Conservation (phyloP, 1,140 invertebrate species). For the Drosophila teissieri region DNA sequence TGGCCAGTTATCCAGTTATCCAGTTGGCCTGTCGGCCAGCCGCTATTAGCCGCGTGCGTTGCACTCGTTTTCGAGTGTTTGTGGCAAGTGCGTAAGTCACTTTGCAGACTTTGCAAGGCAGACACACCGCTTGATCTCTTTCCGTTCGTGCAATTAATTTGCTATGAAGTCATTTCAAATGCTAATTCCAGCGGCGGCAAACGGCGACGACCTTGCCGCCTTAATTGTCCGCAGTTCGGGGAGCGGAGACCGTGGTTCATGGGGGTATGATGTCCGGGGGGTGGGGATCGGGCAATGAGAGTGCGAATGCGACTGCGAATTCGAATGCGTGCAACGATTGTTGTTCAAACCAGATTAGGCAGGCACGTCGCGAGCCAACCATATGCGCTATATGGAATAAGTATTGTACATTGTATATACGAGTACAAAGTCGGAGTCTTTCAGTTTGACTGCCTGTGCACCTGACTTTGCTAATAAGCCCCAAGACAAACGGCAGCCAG, state of each 20-base stretch:
- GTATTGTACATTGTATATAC: not conserved
- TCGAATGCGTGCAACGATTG: conserved; percentile 64
- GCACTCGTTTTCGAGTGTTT: conserved; percentile 44
- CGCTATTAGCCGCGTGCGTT: conserved; percentile 38
- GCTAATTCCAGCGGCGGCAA: conserved; percentile 55
- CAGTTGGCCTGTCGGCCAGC: conserved; percentile 19
- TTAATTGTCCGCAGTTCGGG: conserved; percentile 48
- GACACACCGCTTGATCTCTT: conserved; percentile 4
- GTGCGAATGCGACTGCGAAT: conserved; percentile 10
- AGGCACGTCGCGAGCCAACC: conserved; percentile 12
- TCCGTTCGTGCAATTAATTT: conserved; percentile 53
- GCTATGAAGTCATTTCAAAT: conserved; percentile 72
- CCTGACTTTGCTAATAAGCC: conserved; percentile 23
- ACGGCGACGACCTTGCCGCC: conserved; percentile 70
- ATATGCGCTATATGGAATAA: conserved; percentile 13
- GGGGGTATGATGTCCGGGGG: not conserved
- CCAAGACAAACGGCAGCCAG: conserved; percentile 10
- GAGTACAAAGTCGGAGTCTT: not conserved
- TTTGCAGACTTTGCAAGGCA: conserved; percentile 7
- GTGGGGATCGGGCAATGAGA: conserved; percentile 16
- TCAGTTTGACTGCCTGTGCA: conserved; percentile 28
- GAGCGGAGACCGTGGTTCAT: not conserved
- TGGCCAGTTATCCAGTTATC: conserved; percentile 15
- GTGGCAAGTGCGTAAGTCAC: conserved; percentile 42
- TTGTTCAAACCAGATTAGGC: conserved; percentile 58